Evolutionary conservation across 2,797 vertebrate genomes (phyloP).

Genomic region (Macropodus opercularis): DNA sequence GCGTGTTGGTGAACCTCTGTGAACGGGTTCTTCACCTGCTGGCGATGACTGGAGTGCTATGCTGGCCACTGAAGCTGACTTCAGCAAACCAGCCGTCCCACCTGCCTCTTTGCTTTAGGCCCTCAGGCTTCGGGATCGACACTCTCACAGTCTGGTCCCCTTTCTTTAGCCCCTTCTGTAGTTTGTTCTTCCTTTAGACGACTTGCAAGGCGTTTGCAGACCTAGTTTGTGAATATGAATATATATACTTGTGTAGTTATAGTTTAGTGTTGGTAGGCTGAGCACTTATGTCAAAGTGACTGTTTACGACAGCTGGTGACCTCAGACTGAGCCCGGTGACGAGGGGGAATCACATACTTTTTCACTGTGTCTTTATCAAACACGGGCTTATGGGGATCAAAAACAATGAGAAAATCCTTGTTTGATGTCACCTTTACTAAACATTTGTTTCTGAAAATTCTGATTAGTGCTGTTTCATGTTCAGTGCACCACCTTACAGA

Average conservation of each 20-base stretch:
- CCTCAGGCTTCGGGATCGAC: conserved; percentile 11
- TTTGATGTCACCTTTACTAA: conserved; percentile 2
- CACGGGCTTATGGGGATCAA: conserved; percentile 5
- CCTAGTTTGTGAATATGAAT: conserved; percentile 15
- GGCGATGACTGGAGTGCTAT: conserved; percentile 1
- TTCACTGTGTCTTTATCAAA: conserved; percentile 42
- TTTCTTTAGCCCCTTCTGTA: conserved; percentile 17
- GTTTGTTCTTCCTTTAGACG: conserved; percentile 21
- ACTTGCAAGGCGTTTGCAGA: conserved; percentile 44
- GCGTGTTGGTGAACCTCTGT: conserved; percentile 17
- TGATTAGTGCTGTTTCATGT: neutral
- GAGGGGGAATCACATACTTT: conserved; percentile 70
- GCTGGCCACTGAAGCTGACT: conserved; percentile 8
- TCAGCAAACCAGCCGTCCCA: conserved; percentile 26
- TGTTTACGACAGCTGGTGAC: conserved; percentile 79
- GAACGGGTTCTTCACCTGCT: conserved; percentile 48
- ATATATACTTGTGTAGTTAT: conserved; percentile 34
- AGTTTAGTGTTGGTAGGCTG: conserved; percentile 41
- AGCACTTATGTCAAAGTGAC: conserved; percentile 71
- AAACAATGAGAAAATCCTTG: neutral
- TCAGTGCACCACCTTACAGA: no score
- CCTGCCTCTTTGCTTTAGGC: conserved; percentile 21
- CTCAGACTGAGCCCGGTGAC: conserved; percentile 58
- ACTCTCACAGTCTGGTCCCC: neutral
- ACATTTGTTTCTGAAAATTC: conserved; percentile 2